Conservation (phyloP, 2,113 vertebrate species). For the Peromyscus maniculatus region DNA sequence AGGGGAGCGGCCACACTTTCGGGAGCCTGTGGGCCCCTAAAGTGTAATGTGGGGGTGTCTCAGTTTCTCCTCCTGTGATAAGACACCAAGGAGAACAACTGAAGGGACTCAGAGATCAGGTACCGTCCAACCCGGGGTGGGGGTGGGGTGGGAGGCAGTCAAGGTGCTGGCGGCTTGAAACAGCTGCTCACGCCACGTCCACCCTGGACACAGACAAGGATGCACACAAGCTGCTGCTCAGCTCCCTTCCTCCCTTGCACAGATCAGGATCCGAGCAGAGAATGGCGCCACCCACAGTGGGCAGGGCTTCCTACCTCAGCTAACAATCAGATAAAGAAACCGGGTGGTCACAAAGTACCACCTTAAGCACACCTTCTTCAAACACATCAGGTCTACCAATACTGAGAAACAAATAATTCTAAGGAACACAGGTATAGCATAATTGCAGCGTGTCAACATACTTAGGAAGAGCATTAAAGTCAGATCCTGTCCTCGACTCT, state of each 20-base stretch:
- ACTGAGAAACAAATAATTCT: not conserved
- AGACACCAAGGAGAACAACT: too few relatives aligned
- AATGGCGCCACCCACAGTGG: not conserved
- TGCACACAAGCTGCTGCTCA: not conserved
- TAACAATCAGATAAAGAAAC: not conserved
- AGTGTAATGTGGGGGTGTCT: not conserved
- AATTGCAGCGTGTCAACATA: too few relatives aligned
- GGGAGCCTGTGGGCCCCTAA: accelerated
- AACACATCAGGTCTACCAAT: not conserved
- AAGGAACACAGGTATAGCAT: not conserved
- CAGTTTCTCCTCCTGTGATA: not conserved
- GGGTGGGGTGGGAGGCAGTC: not conserved
- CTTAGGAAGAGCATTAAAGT: too few relatives aligned
- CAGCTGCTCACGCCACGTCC: not conserved
- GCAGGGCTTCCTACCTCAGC: not conserved
- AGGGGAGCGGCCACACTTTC: accelerated
- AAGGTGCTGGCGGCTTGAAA: not conserved
- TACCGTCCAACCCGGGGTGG: too few relatives aligned
- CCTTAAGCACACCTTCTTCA: slow-evolving; percentile 7
- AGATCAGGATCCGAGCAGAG: not conserved
- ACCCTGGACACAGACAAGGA: not conserved
- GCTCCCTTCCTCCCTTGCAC: not conserved
- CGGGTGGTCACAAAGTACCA: not conserved
- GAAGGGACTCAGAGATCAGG: not conserved
- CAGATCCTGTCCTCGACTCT: not conserved